Evolutionary conservation across 2,113 vertebrate genomes (phyloP), one percentile per base, ranked within the genome.

Genomic region (Paralichthys olivaceus): DNA sequence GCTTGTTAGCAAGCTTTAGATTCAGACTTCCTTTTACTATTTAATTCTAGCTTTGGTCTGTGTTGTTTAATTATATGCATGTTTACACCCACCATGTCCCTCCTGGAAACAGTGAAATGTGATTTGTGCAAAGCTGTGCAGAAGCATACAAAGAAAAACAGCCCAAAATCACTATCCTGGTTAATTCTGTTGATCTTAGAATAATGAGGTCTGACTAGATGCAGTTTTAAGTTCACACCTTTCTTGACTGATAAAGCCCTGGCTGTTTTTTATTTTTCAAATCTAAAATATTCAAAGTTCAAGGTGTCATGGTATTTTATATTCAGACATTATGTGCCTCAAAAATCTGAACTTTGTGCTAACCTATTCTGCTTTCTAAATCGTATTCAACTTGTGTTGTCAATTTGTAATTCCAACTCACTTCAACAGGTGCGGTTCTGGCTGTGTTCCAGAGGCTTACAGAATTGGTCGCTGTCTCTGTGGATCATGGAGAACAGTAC

Each of bases 401-500:
- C 69, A 9, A 0, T 75, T 65, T 13, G 1, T 62, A 47, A 43
- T 23, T 20, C 13, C 7, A 5, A 63, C 12, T 17, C 71, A 32
- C 58, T 66, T 64, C 80, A 79, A 53, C 89, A 99, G 98, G 94
- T 99, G 47, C 94, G 94, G 25, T 96, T 99, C 93, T 95, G 95
- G 72, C 92, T 97, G 86, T 97, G 98, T 72, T 91, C 95, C 62
- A 94, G 78, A 0, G 96, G 96, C 47, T 75, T 80, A 23, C 90
- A 97, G 76, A 93, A 87, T 74, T 96, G 95, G 87, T 94, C 94
- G 1, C 78, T 99, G 25, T 98, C 96, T 51, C 83, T 99, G 84
- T 90, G 94, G 92, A 84, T 98, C 57, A 83, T 95, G 0, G 95
- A 98, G 83, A 99, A 99, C 90, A 95, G 94, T 78, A 99, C 97